A percentile compares a stretch with the other conserved stretches of the same genome.
phyloP scores from a whole-genome alignment of 1,140 invertebrate genomes.

The Dendroctonus valens region DNA sequence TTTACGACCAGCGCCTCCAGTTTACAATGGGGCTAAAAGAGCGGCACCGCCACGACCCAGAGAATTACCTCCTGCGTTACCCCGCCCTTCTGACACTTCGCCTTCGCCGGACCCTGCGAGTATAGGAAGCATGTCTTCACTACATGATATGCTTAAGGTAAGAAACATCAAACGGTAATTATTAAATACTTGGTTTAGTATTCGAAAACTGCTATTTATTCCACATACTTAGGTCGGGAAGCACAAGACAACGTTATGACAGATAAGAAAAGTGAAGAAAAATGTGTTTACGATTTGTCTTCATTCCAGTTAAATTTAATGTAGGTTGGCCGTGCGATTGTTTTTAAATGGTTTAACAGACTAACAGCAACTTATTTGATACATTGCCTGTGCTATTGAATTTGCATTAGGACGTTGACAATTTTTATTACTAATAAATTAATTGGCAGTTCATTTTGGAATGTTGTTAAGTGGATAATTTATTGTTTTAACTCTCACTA shows the following conservation, averaged over 20 bases:
- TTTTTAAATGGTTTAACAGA: too few relatives aligned
- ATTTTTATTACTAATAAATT: too few relatives aligned
- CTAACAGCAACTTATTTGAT: too few relatives aligned
- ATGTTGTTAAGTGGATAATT: too few relatives aligned
- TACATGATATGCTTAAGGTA: slow-evolving; percentile 68
- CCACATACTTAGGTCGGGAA: slow-evolving; percentile 15
- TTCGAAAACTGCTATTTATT: neutral
- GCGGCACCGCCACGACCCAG: slow-evolving; percentile 57
- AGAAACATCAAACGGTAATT: neutral
- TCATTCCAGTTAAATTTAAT: slow-evolving; percentile 23
- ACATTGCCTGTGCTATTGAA: too few relatives aligned
- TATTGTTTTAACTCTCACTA: too few relatives aligned
- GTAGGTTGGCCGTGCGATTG: neutral
- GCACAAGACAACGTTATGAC: slow-evolving; percentile 25
- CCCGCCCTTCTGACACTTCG: slow-evolving; percentile 58
- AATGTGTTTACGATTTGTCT: slow-evolving; percentile 26
- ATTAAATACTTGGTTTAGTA: neutral
- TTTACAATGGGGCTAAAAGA: slow-evolving; percentile 58
- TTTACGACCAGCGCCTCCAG: slow-evolving; percentile 47
- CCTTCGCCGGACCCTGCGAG: slow-evolving; percentile 57
- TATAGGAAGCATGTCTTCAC: slow-evolving; percentile 69
- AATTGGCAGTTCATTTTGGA: too few relatives aligned
- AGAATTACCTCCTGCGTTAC: slow-evolving; percentile 61
- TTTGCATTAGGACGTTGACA: too few relatives aligned
- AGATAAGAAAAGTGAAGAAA: slow-evolving; percentile 25